Conservation (phyloP, 2,797 vertebrate genomes). For the Propithecus perrieri region DNA sequence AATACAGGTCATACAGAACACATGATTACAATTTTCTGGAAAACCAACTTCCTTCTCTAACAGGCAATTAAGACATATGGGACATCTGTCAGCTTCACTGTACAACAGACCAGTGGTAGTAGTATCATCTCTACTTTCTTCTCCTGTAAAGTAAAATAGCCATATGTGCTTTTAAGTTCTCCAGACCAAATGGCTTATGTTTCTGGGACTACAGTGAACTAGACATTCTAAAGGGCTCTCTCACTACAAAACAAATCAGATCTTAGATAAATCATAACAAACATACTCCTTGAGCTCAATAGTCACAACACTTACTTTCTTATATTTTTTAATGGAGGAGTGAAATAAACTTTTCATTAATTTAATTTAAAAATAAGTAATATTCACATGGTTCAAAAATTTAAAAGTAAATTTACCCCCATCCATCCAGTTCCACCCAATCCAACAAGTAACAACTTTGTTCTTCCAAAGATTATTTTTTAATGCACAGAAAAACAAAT, state of each 20-base stretch:
- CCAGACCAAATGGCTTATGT: constrained; percentile 18
- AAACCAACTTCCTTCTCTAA: constrained; percentile 90
- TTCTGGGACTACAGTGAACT: neutral
- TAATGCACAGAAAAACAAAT: constrained; percentile 40
- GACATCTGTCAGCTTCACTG: constrained; percentile 90
- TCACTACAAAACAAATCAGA: neutral
- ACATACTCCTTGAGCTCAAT: neutral
- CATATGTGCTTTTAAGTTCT: constrained; percentile 58
- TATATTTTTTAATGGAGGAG: neutral
- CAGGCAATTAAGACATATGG: constrained; percentile 94
- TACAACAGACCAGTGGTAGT: constrained; percentile 74
- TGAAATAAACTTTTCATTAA: constrained; percentile 2
- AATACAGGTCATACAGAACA: constrained; percentile 96
- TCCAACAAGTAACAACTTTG: neutral
- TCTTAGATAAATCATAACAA: constrained; percentile 3
- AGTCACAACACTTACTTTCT: neutral
- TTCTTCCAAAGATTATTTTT: neutral
- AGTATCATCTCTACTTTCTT: constrained; percentile 84
- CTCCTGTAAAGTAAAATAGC: constrained; percentile 82
- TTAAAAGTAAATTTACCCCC: neutral
- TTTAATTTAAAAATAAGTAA: constrained; percentile 40
- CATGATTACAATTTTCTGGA: constrained; percentile 94
- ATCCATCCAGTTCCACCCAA: neutral
- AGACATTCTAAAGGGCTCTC: neutral
- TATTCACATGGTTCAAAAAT: neutral